Evolutionary conservation across 2,888 invertebrate genomes (phyloP).

Genomic region (Lycophotia porphyrea): DNA sequence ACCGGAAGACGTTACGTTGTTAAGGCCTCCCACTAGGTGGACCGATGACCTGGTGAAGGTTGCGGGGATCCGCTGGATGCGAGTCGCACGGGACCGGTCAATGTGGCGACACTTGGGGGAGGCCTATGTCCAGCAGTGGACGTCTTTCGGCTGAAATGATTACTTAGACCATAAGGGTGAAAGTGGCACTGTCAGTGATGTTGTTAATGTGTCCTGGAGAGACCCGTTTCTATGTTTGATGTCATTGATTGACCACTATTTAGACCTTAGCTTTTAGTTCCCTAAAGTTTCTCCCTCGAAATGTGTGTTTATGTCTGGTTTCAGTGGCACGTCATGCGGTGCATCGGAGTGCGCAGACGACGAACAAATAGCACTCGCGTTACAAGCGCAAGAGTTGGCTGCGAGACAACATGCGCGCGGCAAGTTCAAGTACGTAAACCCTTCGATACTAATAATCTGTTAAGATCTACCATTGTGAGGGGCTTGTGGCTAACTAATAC

Average conservation of each 20-base stretch:
- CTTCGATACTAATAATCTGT: background rate
- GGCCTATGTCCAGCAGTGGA: no score
- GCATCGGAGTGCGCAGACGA: constrained; percentile 95
- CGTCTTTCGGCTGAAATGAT: no score
- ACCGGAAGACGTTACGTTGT: no score
- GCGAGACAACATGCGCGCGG: constrained; percentile 94
- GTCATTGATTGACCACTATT: background rate
- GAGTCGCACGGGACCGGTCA: no score
- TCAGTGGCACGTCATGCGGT: constrained; percentile 89
- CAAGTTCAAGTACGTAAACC: constrained; percentile 92
- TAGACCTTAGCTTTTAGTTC: background rate
- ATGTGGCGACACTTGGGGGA: no score
- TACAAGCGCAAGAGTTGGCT: constrained; percentile 96
- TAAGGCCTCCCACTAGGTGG: no score
- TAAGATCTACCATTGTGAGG: background rate
- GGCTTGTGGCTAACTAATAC: background rate
- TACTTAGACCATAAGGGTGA: no score
- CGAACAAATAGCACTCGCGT: constrained; percentile 95
- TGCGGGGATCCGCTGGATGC: no score
- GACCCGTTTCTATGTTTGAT: background rate
- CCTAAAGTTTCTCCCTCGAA: background rate
- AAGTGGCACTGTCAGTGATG: no score
- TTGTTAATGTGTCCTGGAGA: background rate
- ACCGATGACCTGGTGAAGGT: no score
- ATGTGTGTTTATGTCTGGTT: constrained; percentile 43